phyloP scores from a whole-genome alignment of 2,888 invertebrate species.

The Pachycephus smyrnensis region DNA sequence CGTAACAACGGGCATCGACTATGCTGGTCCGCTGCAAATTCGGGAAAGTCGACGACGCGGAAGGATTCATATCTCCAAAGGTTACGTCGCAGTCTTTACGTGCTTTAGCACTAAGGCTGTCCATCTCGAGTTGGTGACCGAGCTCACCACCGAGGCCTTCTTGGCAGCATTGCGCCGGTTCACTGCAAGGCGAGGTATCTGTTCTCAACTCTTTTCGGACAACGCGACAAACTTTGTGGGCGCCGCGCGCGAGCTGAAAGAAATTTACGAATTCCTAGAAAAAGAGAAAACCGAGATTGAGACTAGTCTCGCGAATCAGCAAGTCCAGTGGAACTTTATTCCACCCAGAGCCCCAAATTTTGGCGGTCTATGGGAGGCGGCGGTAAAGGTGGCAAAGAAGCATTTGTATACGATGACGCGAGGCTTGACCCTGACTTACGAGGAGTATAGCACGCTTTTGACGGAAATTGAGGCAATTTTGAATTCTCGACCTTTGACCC shows the following conservation, averaged over 20 bases:
- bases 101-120: slow-evolving; percentile 34
- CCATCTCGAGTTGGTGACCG: slow-evolving; percentile 29
- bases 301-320: slow-evolving; percentile 10
- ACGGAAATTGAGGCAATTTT: slow-evolving; percentile 35
- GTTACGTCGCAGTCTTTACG: slow-evolving; percentile 37
- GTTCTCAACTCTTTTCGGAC: slow-evolving; percentile 24
- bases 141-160: slow-evolving; percentile 26
- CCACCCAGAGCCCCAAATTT: slow-evolving; percentile 11
- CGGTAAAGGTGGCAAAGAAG: slow-evolving; percentile 41
- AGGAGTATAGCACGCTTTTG: slow-evolving; percentile 36
- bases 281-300: slow-evolving; percentile 6
- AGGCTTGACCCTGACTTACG: slow-evolving; percentile 26
- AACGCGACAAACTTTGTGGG: slow-evolving; percentile 34
- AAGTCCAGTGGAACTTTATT: slow-evolving; percentile 12
- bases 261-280: slow-evolving; percentile 22
- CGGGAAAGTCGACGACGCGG: slow-evolving; percentile 24
- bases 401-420: slow-evolving; percentile 35
- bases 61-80: slow-evolving; percentile 24
- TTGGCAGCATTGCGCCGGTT: slow-evolving; percentile 28
- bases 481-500: slow-evolving; percentile 35
- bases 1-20: slow-evolving; percentile 33
- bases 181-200: slow-evolving; percentile 25
- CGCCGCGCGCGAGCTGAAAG: slow-evolving; percentile 25
- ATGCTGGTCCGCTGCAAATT: slow-evolving; percentile 35
- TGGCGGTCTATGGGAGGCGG: slow-evolving; percentile 42